phyloP scores from a whole-genome alignment of 2,797 vertebrate species.

The Ptychobarbus kaznakovi region DNA sequence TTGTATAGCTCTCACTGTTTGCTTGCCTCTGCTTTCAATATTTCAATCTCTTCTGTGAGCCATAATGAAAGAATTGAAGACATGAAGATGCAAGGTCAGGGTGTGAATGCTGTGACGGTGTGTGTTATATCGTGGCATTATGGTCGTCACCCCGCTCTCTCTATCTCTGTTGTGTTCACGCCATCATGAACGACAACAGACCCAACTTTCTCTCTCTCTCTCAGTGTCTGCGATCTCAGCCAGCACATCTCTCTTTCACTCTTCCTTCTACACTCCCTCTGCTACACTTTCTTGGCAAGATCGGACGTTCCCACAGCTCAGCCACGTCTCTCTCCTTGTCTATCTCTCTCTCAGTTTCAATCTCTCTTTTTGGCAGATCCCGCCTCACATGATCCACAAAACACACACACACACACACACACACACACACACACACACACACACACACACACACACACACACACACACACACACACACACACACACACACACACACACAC shows the following conservation, averaged over 20 bases:
- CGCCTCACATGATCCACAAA: slow-evolving; percentile 74
- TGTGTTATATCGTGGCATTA: slow-evolving; percentile 3
- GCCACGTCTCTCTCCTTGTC: slow-evolving; percentile 40
- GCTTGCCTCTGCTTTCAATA: not conserved
- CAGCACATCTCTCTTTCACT: slow-evolving; percentile 78
- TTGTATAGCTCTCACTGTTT: not conserved
- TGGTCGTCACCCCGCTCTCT: not conserved
- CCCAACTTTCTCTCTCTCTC: slow-evolving; percentile 20
- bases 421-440: slow-evolving; percentile 17
- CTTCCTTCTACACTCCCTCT: slow-evolving; percentile 76
- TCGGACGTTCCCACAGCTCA: slow-evolving; percentile 80
- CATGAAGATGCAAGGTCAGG: not conserved
- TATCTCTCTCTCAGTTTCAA: slow-evolving; percentile 53
- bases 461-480: not conserved
- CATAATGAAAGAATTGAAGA: not conserved
- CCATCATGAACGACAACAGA: slow-evolving; percentile 28
- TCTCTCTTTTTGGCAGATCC: slow-evolving; percentile 69
- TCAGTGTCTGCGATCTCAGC: slow-evolving; percentile 69
- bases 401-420: not conserved
- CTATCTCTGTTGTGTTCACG: slow-evolving; percentile 32
- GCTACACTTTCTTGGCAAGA: slow-evolving; percentile 78
- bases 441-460: not conserved
- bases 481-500: not conserved
- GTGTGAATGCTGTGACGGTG: not conserved
- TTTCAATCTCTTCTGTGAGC: not conserved